These are phyloP conservation scores for Drosophila ezoana DNA, from an alignment of 2,888 invertebrate species.

Conservation along the genomic window DNA sequence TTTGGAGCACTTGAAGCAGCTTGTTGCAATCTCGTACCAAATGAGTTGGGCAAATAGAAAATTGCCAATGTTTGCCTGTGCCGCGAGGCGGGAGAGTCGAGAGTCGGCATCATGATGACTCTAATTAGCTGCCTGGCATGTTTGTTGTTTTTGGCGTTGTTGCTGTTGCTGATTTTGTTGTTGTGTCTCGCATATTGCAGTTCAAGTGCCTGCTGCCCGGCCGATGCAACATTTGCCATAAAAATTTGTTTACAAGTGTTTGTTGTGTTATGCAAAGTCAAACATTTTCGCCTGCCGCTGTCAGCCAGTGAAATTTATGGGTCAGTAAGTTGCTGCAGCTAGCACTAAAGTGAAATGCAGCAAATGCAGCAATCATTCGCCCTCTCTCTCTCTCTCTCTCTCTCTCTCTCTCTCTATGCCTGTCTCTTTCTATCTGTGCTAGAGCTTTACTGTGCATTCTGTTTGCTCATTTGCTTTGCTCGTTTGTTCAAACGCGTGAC, in stretches of 20 bases:
- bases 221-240: slow-evolving; percentile 65
- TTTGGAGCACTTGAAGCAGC: slow-evolving; percentile 50
- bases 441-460: slow-evolving; percentile 54
- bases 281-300: slow-evolving; percentile 58
- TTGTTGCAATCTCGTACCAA: slow-evolving; percentile 72
- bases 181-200: slow-evolving; percentile 37
- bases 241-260: slow-evolving; percentile 72
- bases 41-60: slow-evolving; percentile 76
- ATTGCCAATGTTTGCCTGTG: slow-evolving; percentile 67
- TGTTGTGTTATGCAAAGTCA: slow-evolving; percentile 52
- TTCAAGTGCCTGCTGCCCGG: slow-evolving; percentile 45
- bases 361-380: slow-evolving; percentile 18
- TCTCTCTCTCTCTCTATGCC: slow-evolving; percentile 1
- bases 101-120: slow-evolving; percentile 68
- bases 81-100: slow-evolving; percentile 8
- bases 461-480: slow-evolving; percentile 69
- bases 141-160: slow-evolving; percentile 27
- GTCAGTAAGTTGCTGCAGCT: slow-evolving; percentile 71
- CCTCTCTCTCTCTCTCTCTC: slow-evolving; percentile 2
- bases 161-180: slow-evolving; percentile 14
- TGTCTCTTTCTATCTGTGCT: slow-evolving; percentile 21
- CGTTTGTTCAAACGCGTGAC: slow-evolving; percentile 72
- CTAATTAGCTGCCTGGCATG: slow-evolving; percentile 66
- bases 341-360: slow-evolving; percentile 57
- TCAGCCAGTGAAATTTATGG: slow-evolving; percentile 73